Conservation (phyloP, 2,888 invertebrate species). For the Mellilla xanthometata region DNA sequence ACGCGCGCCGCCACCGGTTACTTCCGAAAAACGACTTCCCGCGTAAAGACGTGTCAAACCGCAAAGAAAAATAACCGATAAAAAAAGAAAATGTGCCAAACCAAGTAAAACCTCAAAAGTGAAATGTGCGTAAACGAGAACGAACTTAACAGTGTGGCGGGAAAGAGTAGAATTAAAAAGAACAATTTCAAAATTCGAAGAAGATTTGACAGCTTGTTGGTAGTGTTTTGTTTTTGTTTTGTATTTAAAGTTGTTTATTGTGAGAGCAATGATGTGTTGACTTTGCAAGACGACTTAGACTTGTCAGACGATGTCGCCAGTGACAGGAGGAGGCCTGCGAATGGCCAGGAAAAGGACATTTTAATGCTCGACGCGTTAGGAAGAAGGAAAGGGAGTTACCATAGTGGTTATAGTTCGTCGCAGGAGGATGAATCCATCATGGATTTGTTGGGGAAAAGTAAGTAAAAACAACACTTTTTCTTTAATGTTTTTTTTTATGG, state of each 20-base stretch:
- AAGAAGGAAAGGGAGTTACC: constrained; percentile 83
- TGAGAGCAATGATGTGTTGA: constrained; percentile 71
- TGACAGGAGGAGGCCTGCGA: constrained; percentile 76
- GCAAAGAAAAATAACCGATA: constrained; percentile 19
- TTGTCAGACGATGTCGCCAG: constrained; percentile 53
- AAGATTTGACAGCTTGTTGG: constrained; percentile 46
- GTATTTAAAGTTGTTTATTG: constrained; percentile 47
- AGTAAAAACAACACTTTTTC: constrained; percentile 44
- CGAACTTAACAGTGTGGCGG: constrained; percentile 51
- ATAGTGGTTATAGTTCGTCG: constrained; percentile 58
- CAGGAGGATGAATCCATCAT: constrained; percentile 88
- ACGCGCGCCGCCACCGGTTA: constrained; percentile 47
- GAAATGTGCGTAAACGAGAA: constrained; percentile 49
- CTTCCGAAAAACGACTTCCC: constrained; percentile 66
- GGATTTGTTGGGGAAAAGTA: constrained; percentile 93
- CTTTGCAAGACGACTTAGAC: constrained; percentile 69
- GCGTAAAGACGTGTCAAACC: constrained; percentile 57
- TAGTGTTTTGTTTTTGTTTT: constrained; percentile 44
- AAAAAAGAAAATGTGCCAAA: constrained; percentile 39
- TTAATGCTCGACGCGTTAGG: constrained; percentile 88
- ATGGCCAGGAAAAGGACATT: constrained; percentile 89
- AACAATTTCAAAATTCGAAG: constrained; percentile 64
- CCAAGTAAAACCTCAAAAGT: constrained; percentile 41
- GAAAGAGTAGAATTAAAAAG: constrained; percentile 49
- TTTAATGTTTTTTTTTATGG: too few species aligned